These are phyloP conservation scores for Cheilosia pagana DNA, from an alignment of 2,888 invertebrate genomes.

Conservation along the genomic window DNA sequence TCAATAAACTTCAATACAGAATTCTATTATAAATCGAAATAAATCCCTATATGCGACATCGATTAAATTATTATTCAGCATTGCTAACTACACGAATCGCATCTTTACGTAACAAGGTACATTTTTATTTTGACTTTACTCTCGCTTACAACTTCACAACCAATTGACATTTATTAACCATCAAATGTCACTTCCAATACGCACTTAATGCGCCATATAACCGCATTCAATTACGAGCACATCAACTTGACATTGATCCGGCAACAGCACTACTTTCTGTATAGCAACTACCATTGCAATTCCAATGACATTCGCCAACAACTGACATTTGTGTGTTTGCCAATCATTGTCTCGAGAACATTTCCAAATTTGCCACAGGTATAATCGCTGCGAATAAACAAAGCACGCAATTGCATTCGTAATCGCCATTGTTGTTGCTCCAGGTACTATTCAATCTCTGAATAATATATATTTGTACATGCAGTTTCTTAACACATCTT, in stretches of 20 bases:
- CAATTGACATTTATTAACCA: constrained; percentile 35
- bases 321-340: constrained; percentile 22
- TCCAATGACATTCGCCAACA: constrained; percentile 38
- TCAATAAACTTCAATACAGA: no score
- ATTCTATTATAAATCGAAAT: no score
- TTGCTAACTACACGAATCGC: neutral
- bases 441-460: neutral
- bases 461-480: constrained; percentile 48
- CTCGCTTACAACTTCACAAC: neutral
- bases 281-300: constrained; percentile 25
- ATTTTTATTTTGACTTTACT: neutral
- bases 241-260: constrained; percentile 56
- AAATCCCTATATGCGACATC: no score
- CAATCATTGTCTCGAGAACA: constrained; percentile 43
- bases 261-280: constrained; percentile 15
- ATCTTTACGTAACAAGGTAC: neutral
- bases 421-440: constrained; percentile 25
- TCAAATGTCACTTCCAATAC: constrained; percentile 30
- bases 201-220: constrained; percentile 12
- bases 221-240: constrained; percentile 30
- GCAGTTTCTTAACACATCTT: constrained; percentile 43
- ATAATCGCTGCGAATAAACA: constrained; percentile 41
- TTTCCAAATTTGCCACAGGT: constrained; percentile 67
- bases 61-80: no score
- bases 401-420: constrained; percentile 69